Percentiles rank a stretch among this genome's conserved stretches.
Evolutionary conservation across 2,113 vertebrate species (phyloP).

Genomic region (Tyto alba): DNA sequence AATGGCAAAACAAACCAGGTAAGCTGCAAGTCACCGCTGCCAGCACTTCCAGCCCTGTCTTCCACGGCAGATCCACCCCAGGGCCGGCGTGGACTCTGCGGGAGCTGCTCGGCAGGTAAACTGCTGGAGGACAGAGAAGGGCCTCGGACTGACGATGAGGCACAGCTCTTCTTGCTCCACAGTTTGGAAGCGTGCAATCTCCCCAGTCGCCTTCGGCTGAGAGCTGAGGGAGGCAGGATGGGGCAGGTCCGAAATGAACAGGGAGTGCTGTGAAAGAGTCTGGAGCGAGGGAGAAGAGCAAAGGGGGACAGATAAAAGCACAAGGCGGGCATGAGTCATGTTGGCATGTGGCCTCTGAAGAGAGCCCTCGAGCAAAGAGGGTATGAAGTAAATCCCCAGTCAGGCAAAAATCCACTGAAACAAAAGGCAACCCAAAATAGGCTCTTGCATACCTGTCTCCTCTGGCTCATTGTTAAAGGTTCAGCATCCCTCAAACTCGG

Average conservation of each 20-base stretch:
- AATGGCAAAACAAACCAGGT: not conserved
- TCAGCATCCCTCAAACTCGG: not conserved
- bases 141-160: not conserved
- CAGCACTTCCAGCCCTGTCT: not conserved
- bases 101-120: not conserved
- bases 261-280: not conserved
- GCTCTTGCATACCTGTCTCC: not conserved
- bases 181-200: not conserved
- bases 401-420: not conserved
- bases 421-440: not conserved
- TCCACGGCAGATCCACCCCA: not conserved
- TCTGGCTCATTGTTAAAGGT: not conserved
- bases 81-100: rapidly evolving
- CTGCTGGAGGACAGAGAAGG: not conserved
- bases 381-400: not conserved
- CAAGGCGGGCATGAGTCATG: not conserved
- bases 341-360: not conserved
- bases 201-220: not conserved
- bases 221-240: not conserved
- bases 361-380: not conserved
- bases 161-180: not conserved
- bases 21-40: not conserved
- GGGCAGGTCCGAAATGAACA: not conserved
- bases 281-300: not conserved
- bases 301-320: not conserved